Evolutionary conservation across 2,888 invertebrate species (phyloP), one percentile per base, ranked within the genome.

Genomic region (Noctua pronuba): DNA sequence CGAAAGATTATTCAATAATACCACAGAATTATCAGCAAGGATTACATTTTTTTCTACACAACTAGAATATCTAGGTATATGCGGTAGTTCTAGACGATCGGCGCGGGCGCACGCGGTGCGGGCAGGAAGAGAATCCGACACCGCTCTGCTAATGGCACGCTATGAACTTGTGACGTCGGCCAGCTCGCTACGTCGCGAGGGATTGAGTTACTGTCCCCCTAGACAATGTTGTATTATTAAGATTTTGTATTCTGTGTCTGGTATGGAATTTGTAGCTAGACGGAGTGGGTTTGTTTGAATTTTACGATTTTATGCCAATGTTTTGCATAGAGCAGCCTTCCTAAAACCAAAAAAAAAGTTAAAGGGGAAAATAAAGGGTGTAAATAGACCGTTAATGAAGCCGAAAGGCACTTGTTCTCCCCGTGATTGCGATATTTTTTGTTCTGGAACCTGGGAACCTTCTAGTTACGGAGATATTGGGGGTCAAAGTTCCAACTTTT

Each of bases 121-220:
- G 86, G 78, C 93, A 94, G 95, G 95, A 95, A 95, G 94, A 88
- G 89, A 95, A 95, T 89, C 88, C 77, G 93, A 95, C 91, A 95
- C 95, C 92, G 85, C 87, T 79, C 79, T 86, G 90, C 92, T 94
- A 94, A 95, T 94, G 92, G 93, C 91, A 89, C 87, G 91, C 88
- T 89, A 90, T 88, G 82, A 84, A 84, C 84, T 83, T 81, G 78
- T 82, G 86, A 89, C 90, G 90, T 84, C 84, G 83, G 87, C 89
- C 88, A 87, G 79, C 83, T 87, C 85, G 85, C 86, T 87, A 86
- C 86, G 80, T 86, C 69, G 84, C 79, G 41, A 60, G 41, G 82
- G 80, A 86, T 91, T 83, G 79, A 81, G 84, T 91, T 91, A 91
- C 91, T 76, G 78, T 87, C 79, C 85, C 60, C 71, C 67, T 77